Evolutionary conservation across 2,113 vertebrate species (phyloP).

Genomic region (Eidolon helvum): DNA sequence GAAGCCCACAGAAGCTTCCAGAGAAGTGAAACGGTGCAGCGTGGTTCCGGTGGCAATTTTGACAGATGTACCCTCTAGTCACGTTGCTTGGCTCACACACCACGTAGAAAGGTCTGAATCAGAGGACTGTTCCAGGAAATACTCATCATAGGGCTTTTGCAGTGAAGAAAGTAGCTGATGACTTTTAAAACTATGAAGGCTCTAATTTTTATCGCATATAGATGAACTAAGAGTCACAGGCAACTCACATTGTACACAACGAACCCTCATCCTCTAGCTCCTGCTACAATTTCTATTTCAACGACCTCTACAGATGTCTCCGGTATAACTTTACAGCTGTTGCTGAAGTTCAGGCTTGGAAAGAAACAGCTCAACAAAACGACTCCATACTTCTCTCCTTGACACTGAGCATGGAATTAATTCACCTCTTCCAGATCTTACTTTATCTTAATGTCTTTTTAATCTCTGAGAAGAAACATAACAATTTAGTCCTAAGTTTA

Average conservation of each 20-base stretch:
- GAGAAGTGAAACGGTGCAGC: neutral
- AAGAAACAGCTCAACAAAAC: neutral
- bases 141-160: neutral
- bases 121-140: neutral
- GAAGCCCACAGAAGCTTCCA: neutral
- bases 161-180: neutral
- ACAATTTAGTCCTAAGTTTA: neutral
- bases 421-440: neutral
- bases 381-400: neutral
- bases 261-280: neutral
- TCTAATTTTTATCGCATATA: neutral
- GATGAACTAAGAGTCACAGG: neutral
- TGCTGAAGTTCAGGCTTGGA: neutral
- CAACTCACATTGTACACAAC: neutral
- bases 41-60: neutral
- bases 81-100: neutral
- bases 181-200: neutral
- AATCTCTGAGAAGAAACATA: neutral
- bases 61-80: neutral
- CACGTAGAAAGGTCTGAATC: neutral
- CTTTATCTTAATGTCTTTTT: conserved; percentile 38
- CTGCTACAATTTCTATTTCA: neutral
- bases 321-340: neutral
- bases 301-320: neutral
- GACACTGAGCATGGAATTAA: conserved; percentile 5